Conservation (phyloP, 2,113 vertebrate species). For the Archilochus colubris region DNA sequence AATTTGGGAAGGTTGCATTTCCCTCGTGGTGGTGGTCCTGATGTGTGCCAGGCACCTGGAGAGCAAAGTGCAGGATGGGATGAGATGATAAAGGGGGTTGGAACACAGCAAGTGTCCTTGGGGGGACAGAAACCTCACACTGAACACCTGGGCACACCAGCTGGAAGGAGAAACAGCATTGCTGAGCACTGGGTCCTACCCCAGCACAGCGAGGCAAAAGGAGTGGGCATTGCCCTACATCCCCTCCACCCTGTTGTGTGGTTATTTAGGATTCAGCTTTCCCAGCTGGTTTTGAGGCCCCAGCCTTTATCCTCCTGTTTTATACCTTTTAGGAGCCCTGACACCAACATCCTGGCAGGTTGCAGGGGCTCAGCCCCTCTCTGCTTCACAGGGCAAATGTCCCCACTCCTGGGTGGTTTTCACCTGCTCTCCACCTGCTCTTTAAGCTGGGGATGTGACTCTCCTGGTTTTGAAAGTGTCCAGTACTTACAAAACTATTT, state of each 20-base stretch:
- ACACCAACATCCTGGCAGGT: background rate
- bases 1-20: background rate
- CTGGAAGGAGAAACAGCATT: background rate
- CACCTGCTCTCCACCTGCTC: too few relatives aligned
- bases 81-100: background rate
- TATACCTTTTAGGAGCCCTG: background rate
- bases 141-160: background rate
- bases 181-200: background rate
- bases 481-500: background rate
- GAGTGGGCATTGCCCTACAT: background rate
- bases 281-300: background rate
- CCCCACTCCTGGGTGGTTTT: background rate
- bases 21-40: rapidly evolving
- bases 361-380: background rate
- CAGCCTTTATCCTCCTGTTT: background rate
- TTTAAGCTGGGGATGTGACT: background rate
- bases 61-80: background rate
- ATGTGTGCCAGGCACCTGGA: background rate
- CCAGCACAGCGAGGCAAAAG: rapidly evolving
- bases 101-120: background rate
- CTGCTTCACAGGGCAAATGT: background rate
- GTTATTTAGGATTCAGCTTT: background rate
- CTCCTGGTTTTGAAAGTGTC: background rate
- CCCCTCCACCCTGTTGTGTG: rapidly evolving
- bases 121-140: background rate